Base-by-base conservation (phyloP, 53 echinoderm and acorn worm species). In the Hippasteria phrygiana region DNA sequence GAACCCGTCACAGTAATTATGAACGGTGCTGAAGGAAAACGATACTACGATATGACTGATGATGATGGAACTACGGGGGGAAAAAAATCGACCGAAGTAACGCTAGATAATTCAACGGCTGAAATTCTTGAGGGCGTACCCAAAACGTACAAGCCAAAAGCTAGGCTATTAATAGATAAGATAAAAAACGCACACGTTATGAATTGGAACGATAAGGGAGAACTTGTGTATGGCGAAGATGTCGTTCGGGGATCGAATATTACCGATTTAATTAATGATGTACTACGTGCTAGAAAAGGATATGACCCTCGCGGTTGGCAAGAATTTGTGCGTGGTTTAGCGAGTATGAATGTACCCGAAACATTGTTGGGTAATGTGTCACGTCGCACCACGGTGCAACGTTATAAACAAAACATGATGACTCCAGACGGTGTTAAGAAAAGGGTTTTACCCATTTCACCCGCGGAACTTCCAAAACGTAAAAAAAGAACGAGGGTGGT, bases 181-280 rank as follows among this genome's bases (percentile, higher is more conserved):
- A 46, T 76, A 10, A 65, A 77, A 9, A 13, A 63, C 42, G 40
- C 62, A 10, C 8, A 48, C 48, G 48, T 48, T 14, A 74, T 66
- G 78, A 77, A 42, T 88, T 74, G 77, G 43, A 77, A 35, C 38
- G 22, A 62, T 63, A 70, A 88, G 2, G 88, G 88, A 17, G 77
- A 88, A 63, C 36, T 88, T 42, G 22, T 77, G 17, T 62, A 76
- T 43, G 88, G 77, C 11, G 77, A 78, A 5, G 45, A 62, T 47
- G 20, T 43, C 2, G 59, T 88, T 4, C 77, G 77, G 31, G 84
- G 84, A 12, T 83, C 83, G 28, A 90, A 90, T 47, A 59, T 75
- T 33, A 41, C 62, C 5, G 84, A 90, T 90, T 70, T 90, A 51
- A 29, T 70, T 35, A 70, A 70, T 37, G 70, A 70, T 70, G 38